phyloP scores from a whole-genome alignment of 2,888 invertebrate species.

The Salticus scenicus region DNA sequence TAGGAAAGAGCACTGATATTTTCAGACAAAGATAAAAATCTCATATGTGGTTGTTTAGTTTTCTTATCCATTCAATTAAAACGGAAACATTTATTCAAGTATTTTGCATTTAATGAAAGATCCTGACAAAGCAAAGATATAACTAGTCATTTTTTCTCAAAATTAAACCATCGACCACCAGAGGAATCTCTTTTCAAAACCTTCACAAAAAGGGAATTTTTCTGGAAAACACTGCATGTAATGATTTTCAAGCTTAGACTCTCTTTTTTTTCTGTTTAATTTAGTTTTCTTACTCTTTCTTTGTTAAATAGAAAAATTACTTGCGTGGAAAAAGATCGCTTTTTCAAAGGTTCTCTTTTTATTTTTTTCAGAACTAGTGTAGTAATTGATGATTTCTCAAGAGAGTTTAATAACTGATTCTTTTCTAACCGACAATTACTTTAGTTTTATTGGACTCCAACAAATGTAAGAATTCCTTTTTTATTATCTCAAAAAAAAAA shows the following conservation, averaged over 20 bases:
- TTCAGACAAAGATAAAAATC: background rate
- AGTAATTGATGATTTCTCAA: constrained; percentile 14
- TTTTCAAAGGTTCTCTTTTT: constrained; percentile 1
- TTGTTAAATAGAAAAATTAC: constrained; percentile 14
- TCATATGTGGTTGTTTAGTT: background rate
- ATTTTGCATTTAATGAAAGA: constrained; percentile 6
- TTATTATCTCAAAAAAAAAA: background rate
- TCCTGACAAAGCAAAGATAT: background rate
- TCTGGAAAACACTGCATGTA: background rate
- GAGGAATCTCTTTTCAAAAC: background rate
- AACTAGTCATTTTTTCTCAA: background rate
- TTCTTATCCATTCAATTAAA: background rate
- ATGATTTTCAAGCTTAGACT: background rate
- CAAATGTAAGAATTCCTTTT: background rate
- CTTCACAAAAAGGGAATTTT: background rate
- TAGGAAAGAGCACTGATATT: background rate
- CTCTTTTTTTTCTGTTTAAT: background rate
- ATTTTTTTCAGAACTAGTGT: background rate
- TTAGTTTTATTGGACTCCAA: background rate
- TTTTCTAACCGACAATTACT: constrained; percentile 1
- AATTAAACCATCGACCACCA: background rate
- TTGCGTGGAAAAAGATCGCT: background rate
- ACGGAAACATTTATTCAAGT: background rate
- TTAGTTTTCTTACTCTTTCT: background rate
- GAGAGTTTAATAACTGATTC: constrained; percentile 6